phyloP scores from a whole-genome alignment of 2,888 invertebrate genomes.

The Heliconius hortense region DNA sequence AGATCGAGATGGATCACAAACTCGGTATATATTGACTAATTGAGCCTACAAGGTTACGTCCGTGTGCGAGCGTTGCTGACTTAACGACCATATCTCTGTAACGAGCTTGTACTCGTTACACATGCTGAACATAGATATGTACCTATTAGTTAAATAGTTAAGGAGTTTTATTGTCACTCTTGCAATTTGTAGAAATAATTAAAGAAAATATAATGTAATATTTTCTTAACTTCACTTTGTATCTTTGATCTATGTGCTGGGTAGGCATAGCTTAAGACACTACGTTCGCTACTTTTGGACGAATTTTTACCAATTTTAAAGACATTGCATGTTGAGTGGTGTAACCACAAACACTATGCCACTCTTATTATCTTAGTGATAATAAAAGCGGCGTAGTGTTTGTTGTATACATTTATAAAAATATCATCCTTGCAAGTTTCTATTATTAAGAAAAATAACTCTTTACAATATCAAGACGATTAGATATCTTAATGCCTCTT shows the following conservation, averaged over 20 bases:
- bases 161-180: not conserved
- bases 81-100: slow-evolving; percentile 9
- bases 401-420: too few relatives aligned
- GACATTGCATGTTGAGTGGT: not conserved
- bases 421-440: not conserved
- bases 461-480: not conserved
- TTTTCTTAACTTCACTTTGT: too few relatives aligned
- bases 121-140: not conserved
- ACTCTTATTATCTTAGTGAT: too few relatives aligned
- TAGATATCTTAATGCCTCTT: slow-evolving; percentile 2
- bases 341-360: too few relatives aligned
- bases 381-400: too few relatives aligned
- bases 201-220: not conserved
- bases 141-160: not conserved
- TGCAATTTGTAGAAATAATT: not conserved
- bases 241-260: too few relatives aligned
- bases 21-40: slow-evolving; percentile 22
- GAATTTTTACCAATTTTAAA: too few relatives aligned
- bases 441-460: not conserved
- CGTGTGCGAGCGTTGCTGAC: slow-evolving; percentile 25
- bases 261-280: not conserved
- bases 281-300: too few relatives aligned
- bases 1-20: slow-evolving; percentile 6
- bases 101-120: slow-evolving; percentile 21
- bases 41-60: slow-evolving; percentile 27